Conservation (phyloP, 1,140 invertebrate species). For the Dufourea novaeangliae region DNA sequence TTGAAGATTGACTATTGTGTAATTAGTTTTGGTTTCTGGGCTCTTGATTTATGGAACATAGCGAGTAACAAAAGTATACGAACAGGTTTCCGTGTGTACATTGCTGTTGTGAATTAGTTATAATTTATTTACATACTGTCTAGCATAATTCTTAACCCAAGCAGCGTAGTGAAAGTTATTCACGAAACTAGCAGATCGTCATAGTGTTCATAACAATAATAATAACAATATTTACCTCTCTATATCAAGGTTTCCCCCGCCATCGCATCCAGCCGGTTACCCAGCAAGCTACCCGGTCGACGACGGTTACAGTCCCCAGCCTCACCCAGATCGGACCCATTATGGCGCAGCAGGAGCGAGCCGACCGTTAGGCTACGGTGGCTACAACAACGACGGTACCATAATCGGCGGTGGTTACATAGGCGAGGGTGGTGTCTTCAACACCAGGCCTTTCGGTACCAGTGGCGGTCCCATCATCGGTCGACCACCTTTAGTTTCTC, state of each 20-base stretch:
- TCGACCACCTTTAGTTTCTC: constrained; percentile 79
- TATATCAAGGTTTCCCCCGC: constrained; percentile 58
- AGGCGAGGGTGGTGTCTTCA: constrained; percentile 77
- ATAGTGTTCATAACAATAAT: too few species aligned
- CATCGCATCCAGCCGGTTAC: constrained; percentile 23
- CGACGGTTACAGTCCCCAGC: constrained; percentile 55
- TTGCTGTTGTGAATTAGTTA: too few species aligned
- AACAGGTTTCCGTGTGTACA: too few species aligned
- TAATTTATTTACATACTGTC: too few species aligned
- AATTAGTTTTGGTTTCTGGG: too few species aligned
- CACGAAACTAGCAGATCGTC: too few species aligned
- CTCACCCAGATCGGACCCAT: constrained; percentile 69
- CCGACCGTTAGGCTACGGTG: constrained; percentile 68
- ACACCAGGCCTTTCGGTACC: constrained; percentile 74
- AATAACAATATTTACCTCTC: not conserved
- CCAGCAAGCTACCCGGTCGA: constrained; percentile 60
- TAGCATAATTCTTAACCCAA: too few species aligned
- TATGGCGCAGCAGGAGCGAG: constrained; percentile 67
- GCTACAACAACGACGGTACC: constrained; percentile 76
- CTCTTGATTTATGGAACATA: too few species aligned
- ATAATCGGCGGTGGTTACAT: constrained; percentile 78
- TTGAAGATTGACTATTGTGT: not conserved
- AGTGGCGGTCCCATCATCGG: constrained; percentile 78
- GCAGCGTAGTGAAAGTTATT: too few species aligned
- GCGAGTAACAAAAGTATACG: too few species aligned